These are phyloP conservation scores for Channa striata DNA, from an alignment of 2,797 vertebrate species.

Conservation along the genomic window DNA sequence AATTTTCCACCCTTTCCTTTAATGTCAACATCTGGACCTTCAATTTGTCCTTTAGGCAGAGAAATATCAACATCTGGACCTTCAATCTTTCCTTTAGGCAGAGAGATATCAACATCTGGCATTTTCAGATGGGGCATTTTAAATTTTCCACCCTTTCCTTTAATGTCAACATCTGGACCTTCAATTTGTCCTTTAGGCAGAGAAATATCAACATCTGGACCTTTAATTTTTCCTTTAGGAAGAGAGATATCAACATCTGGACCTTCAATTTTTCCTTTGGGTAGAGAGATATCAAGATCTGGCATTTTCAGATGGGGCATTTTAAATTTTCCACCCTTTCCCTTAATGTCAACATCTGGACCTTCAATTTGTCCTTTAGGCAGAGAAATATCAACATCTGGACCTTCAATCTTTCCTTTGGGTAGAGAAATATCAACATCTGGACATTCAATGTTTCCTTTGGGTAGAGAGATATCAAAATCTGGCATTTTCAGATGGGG, in stretches of 20 bases:
- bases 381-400: constrained; percentile 1
- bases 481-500: constrained; percentile 45
- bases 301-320: constrained; percentile 49
- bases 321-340: too few species aligned
- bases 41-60: neutral
- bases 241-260: constrained; percentile 43
- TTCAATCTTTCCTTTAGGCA: constrained; percentile 68
- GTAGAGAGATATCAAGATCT: constrained; percentile 56
- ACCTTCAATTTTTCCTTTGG: constrained; percentile 30
- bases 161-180: constrained; percentile 34
- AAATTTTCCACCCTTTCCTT: constrained; percentile 1
- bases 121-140: constrained; percentile 54
- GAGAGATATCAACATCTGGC: constrained; percentile 65
- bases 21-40: neutral
- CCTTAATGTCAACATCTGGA: constrained; percentile 1
- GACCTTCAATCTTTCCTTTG: constrained; percentile 42
- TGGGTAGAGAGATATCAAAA: constrained; percentile 16
- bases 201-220: neutral
- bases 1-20: constrained; percentile 31
- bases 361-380: too few species aligned
- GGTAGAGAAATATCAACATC: constrained; percentile 65
- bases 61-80: constrained; percentile 36
- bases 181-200: neutral
- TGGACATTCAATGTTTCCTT: constrained; percentile 48
- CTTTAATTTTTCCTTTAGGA: constrained; percentile 54